These are phyloP conservation scores for Acromyrmex charruanus DNA, from an alignment of 1,140 invertebrate genomes.

Conservation along the genomic window DNA sequence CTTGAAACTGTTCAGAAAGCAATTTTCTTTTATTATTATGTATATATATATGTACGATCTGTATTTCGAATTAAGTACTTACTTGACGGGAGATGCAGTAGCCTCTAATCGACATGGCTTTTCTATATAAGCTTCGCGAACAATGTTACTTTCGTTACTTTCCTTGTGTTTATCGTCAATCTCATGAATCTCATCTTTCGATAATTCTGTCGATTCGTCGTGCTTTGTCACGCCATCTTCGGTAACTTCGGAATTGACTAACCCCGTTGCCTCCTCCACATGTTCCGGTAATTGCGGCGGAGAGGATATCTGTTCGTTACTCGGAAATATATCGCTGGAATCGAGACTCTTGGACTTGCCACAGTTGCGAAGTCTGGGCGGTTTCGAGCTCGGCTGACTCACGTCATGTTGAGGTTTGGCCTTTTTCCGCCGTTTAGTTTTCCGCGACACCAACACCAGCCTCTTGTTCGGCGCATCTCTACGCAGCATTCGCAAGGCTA, in stretches of 20 bases:
- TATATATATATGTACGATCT: neutral
- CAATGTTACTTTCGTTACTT: conserved; percentile 6
- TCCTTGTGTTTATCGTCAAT: conserved; percentile 42
- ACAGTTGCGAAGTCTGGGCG: conserved; percentile 90
- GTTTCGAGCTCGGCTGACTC: conserved; percentile 81
- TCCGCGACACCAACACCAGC: conserved; percentile 90
- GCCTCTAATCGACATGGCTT: conserved; percentile 62
- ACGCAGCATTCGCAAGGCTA: conserved; percentile 90
- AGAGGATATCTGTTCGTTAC: conserved; percentile 81
- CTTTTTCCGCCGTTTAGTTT: conserved; percentile 87
- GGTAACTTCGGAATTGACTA: conserved; percentile 54
- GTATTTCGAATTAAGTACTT: conserved; percentile 34
- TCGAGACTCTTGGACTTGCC: conserved; percentile 94
- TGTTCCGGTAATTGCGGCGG: conserved; percentile 82
- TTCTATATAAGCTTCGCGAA: neutral
- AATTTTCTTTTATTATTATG: neutral
- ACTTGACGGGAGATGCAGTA: conserved; percentile 77
- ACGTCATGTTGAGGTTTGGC: conserved; percentile 80
- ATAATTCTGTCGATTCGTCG: conserved; percentile 30
- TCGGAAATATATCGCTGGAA: conserved; percentile 91
- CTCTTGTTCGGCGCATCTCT: conserved; percentile 91
- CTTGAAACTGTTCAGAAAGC: neutral
- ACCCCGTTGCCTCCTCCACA: conserved; percentile 77
- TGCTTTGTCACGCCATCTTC: conserved; percentile 39
- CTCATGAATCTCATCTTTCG: conserved; percentile 50